Conservation (phyloP, 1,140 invertebrate species). For the Lordiphosa stackelbergi region DNA sequence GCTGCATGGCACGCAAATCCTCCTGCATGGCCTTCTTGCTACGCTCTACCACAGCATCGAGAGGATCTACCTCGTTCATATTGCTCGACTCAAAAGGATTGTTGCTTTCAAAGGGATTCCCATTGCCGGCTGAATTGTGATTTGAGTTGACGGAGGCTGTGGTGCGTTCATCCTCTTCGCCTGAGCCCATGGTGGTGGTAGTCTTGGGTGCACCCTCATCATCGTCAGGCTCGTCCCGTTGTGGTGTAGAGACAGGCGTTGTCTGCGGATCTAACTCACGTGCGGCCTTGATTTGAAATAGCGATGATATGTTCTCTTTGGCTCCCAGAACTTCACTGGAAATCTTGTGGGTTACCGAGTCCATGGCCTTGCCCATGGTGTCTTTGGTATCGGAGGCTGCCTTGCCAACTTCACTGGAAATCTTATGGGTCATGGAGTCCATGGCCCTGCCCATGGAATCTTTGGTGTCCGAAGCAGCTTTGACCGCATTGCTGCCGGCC, state of each 20-base stretch:
- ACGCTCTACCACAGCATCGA: conserved; percentile 65
- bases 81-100: conserved; percentile 55
- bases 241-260: conserved; percentile 31
- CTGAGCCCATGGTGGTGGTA: conserved; percentile 37
- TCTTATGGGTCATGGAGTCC: conserved; percentile 48
- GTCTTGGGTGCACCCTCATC: conserved; percentile 47
- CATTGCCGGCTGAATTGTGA: conserved; percentile 60
- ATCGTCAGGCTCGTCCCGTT: conserved; percentile 18
- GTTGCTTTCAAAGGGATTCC: conserved; percentile 24
- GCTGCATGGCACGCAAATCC: conserved; percentile 51
- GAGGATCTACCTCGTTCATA: conserved; percentile 34
- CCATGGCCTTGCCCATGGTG: conserved; percentile 59
- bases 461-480: conserved; percentile 50
- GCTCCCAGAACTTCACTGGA: conserved; percentile 60
- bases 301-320: conserved; percentile 64
- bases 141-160: conserved; percentile 73
- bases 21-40: conserved; percentile 68
- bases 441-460: conserved; percentile 62
- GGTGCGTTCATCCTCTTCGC: conserved; percentile 70
- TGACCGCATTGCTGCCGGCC: conserved; percentile 49
- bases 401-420: conserved; percentile 42
- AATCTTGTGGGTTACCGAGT: conserved; percentile 62
- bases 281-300: conserved; percentile 67
- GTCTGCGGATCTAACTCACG: conserved; percentile 35
- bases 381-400: conserved; percentile 50